Conservation (phyloP, 2,797 vertebrate genomes). For the Xyrichtys novacula region DNA sequence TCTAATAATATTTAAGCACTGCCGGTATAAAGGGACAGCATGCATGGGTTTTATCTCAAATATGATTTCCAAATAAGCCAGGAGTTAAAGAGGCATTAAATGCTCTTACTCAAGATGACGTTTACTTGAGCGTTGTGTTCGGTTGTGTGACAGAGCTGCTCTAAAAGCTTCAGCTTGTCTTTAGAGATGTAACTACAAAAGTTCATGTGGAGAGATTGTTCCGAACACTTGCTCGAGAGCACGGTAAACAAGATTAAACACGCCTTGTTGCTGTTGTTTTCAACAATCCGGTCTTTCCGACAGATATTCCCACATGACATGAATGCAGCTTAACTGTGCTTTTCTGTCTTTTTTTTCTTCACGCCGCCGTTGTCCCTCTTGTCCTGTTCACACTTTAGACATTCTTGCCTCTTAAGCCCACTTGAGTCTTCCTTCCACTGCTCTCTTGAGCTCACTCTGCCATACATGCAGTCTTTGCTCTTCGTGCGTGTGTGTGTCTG, state of each 20-base stretch:
- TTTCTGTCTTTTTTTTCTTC: constrained; percentile 15
- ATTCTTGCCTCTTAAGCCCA: constrained; percentile 45
- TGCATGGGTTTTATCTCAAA: background rate
- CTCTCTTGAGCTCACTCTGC: constrained; percentile 33
- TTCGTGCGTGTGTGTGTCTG: constrained; percentile 8
- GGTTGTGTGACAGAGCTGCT: constrained; percentile 11
- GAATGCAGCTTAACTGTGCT: constrained; percentile 26
- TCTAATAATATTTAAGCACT: no score
- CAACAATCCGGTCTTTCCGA: constrained; percentile 19
- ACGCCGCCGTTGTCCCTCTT: constrained; percentile 9
- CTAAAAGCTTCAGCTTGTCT: constrained; percentile 1
- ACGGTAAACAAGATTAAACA: constrained; percentile 15
- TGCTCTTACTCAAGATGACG: background rate
- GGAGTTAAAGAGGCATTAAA: background rate
- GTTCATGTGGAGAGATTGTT: background rate
- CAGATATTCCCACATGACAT: constrained; percentile 26
- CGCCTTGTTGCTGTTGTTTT: constrained; percentile 23
- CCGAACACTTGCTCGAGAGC: constrained; percentile 11
- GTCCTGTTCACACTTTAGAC: constrained; percentile 35
- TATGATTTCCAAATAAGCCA: background rate
- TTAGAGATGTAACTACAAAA: constrained; percentile 3
- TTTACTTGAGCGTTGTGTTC: background rate
- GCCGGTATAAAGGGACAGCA: background rate
- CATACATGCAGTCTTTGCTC: background rate
- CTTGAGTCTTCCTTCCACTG: constrained; percentile 34